Conservation (phyloP, 1,140 invertebrate genomes). For the Drosophila lacertosa region DNA sequence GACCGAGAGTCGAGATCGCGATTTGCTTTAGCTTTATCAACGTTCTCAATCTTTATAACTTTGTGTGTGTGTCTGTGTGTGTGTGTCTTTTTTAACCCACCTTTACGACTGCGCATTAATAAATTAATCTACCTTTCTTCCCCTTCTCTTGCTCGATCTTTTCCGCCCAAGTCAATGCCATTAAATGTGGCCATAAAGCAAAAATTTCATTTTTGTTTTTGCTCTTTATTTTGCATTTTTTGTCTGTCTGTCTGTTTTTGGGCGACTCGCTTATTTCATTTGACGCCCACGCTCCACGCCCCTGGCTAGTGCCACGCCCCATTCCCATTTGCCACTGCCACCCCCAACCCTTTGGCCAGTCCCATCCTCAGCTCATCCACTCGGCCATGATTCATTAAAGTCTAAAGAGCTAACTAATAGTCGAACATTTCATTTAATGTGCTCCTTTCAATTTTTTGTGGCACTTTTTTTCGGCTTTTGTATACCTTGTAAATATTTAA, state of each 20-base stretch:
- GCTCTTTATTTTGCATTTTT: neutral
- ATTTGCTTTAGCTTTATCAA: slow-evolving; percentile 59
- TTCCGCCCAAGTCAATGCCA: slow-evolving; percentile 26
- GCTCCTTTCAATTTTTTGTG: slow-evolving; percentile 40
- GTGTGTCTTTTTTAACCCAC: slow-evolving; percentile 16
- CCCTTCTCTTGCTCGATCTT: neutral
- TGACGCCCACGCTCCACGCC: slow-evolving; percentile 35
- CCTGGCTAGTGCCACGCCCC: slow-evolving; percentile 25
- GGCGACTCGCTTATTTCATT: slow-evolving; percentile 24
- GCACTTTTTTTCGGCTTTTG: slow-evolving; percentile 7
- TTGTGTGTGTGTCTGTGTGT: neutral
- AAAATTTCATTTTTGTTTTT: slow-evolving; percentile 17
- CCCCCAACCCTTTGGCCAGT: neutral
- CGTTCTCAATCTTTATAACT: slow-evolving; percentile 26
- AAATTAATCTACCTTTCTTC: slow-evolving; percentile 9
- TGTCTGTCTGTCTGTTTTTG: slow-evolving; percentile 3
- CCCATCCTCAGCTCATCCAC: neutral
- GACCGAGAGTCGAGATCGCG: slow-evolving; percentile 22
- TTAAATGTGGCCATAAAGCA: slow-evolving; percentile 36
- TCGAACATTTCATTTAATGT: slow-evolving; percentile 70
- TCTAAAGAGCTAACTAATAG: slow-evolving; percentile 77
- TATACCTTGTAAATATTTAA: slow-evolving; percentile 15
- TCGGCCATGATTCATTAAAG: slow-evolving; percentile 70
- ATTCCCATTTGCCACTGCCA: slow-evolving; percentile 26
- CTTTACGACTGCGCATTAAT: slow-evolving; percentile 64